Conservation (phyloP, 2,888 invertebrate species). For the Tinea trinotella region DNA sequence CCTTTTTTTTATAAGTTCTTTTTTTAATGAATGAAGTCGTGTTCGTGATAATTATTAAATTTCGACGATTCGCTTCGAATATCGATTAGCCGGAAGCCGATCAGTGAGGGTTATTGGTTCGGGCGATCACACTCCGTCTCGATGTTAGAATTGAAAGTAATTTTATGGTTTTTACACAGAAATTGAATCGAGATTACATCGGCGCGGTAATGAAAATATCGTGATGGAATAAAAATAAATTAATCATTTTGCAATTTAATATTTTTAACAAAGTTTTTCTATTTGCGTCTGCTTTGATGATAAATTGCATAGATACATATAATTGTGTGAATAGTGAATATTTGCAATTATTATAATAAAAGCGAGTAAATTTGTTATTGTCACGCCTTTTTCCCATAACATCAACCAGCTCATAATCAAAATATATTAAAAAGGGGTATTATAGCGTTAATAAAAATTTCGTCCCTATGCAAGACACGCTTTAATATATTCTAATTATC, state of each 20-base stretch:
- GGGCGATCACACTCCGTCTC: conserved; percentile 58
- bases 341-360: too few relatives aligned
- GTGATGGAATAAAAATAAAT: conserved; percentile 1
- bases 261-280: background rate
- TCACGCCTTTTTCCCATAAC: too few relatives aligned
- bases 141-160: conserved; percentile 46
- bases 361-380: too few relatives aligned
- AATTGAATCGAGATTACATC: conserved; percentile 4
- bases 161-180: conserved; percentile 62
- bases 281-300: background rate
- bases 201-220: conserved; percentile 1
- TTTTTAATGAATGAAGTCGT: conserved; percentile 71
- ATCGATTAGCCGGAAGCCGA: conserved; percentile 69
- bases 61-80: conserved; percentile 71
- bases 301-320: background rate
- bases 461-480: too few relatives aligned
- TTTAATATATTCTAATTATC: too few relatives aligned
- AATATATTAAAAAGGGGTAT: too few relatives aligned
- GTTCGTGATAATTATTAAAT: conserved; percentile 71
- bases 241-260: conserved; percentile 4
- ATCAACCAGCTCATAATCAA: too few relatives aligned
- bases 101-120: conserved; percentile 59
- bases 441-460: too few relatives aligned
- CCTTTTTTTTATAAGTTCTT: conserved; percentile 64
- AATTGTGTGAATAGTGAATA: too few relatives aligned